These are phyloP conservation scores for Staurois parvus DNA, from an alignment of 2,797 vertebrate species.

Conservation along the genomic window DNA sequence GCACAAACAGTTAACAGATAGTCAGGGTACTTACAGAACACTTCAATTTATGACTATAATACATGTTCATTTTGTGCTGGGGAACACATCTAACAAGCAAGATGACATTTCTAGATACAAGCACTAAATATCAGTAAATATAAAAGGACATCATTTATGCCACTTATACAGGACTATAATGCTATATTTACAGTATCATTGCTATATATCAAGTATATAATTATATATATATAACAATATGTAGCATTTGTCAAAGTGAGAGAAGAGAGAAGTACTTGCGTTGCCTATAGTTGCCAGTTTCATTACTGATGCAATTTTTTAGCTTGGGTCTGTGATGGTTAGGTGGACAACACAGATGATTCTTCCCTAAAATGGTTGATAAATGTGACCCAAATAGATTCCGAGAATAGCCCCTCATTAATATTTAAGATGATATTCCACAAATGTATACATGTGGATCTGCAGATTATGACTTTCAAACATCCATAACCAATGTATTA, in stretches of 20 bases:
- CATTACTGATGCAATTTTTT: neutral
- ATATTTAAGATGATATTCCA: neutral
- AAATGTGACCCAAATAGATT: neutral
- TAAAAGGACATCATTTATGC: neutral
- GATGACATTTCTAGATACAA: too few relatives aligned
- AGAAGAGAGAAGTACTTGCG: too few relatives aligned
- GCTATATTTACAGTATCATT: neutral
- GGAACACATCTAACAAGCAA: neutral
- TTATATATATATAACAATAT: neutral
- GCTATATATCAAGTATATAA: neutral
- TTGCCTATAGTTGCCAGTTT: neutral
- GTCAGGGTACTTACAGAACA: neutral
- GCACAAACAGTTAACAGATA: too few relatives aligned
- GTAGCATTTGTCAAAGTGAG: too few relatives aligned
- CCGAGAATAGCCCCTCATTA: neutral
- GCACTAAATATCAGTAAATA: neutral
- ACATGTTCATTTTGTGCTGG: neutral
- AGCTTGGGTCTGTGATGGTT: neutral
- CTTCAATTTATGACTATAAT: neutral
- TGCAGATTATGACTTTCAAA: neutral
- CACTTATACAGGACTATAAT: neutral
- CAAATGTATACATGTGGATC: neutral
- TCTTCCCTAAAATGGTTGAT: neutral
- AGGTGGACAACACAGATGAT: neutral
- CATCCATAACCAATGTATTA: conserved; percentile 19